Evolutionary conservation across 2,797 vertebrate species (phyloP).

Genomic region (Tolypeutes matacus): DNA sequence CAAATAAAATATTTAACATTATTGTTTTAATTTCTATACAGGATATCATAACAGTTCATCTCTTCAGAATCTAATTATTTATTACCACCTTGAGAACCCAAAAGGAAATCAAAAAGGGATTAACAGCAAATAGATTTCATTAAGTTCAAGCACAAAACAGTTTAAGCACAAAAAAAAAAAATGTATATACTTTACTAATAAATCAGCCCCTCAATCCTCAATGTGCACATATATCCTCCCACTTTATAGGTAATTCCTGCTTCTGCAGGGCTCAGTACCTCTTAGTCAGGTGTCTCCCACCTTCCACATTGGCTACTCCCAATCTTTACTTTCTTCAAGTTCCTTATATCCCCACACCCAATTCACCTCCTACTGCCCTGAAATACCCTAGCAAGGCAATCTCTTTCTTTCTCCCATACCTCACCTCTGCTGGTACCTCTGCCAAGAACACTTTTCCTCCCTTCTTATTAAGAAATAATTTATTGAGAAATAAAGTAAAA

Average conservation of each 20-base stretch:
- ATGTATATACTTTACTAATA: neutral
- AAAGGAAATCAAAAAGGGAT: neutral
- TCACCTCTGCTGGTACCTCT: neutral
- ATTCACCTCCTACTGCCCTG: neutral
- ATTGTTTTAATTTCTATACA: neutral
- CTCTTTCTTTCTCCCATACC: neutral
- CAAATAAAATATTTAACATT: neutral
- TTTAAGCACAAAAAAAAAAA: neutral
- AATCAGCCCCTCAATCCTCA: neutral
- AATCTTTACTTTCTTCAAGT: neutral
- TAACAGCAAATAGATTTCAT: neutral
- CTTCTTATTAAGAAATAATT: neutral
- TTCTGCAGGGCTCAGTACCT: neutral
- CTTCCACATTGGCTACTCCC: neutral
- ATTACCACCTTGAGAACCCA: neutral
- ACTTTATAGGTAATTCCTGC: neutral
- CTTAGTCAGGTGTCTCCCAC: no score
- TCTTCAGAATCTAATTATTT: neutral
- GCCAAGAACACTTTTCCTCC: neutral
- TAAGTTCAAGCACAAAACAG: neutral
- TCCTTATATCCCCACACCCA: neutral
- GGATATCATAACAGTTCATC: neutral
- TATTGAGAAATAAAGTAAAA: conserved; percentile 29
- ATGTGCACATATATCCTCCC: neutral
- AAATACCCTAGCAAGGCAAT: neutral